Conservation (phyloP, 2,797 vertebrate genomes). For the Periophthalmus magnuspinnatus region DNA sequence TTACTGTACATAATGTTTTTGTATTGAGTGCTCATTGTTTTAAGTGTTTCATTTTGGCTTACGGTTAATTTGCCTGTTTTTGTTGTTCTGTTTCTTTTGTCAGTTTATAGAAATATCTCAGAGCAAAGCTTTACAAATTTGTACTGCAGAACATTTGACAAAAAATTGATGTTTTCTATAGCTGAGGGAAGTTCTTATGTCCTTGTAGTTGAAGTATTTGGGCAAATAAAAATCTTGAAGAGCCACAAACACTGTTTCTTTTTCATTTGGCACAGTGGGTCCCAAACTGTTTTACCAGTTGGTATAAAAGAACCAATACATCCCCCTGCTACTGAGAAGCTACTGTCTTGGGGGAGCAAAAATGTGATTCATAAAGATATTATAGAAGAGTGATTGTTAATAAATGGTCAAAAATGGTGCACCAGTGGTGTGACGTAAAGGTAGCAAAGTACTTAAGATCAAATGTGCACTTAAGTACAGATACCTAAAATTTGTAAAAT, state of each 20-base stretch:
- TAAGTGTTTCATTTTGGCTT: conserved; percentile 73
- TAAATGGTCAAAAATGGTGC: too few relatives aligned
- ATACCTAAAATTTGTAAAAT: too few relatives aligned
- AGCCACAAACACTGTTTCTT: conserved; percentile 9
- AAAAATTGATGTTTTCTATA: conserved; percentile 85
- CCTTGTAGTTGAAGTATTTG: conserved; percentile 84
- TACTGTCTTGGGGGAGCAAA: too few relatives aligned
- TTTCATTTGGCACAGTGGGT: neutral
- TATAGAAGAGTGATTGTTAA: too few relatives aligned
- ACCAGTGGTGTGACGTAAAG: too few relatives aligned
- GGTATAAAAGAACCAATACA: too few relatives aligned
- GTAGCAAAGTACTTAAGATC: too few relatives aligned
- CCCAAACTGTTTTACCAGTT: neutral
- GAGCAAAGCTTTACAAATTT: conserved; percentile 81
- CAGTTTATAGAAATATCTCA: conserved; percentile 79
- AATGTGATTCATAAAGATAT: too few relatives aligned
- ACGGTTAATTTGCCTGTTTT: conserved; percentile 71
- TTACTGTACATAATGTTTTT: conserved; percentile 84
- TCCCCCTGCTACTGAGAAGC: too few relatives aligned
- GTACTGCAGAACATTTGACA: conserved; percentile 83
- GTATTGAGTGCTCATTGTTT: conserved; percentile 79
- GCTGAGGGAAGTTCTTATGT: conserved; percentile 82
- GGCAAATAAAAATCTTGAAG: conserved; percentile 82
- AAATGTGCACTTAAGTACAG: too few relatives aligned
- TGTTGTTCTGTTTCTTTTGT: conserved; percentile 72